phyloP scores from a whole-genome alignment of 2,888 invertebrate genomes.

The Phragmatobia fuliginosa region DNA sequence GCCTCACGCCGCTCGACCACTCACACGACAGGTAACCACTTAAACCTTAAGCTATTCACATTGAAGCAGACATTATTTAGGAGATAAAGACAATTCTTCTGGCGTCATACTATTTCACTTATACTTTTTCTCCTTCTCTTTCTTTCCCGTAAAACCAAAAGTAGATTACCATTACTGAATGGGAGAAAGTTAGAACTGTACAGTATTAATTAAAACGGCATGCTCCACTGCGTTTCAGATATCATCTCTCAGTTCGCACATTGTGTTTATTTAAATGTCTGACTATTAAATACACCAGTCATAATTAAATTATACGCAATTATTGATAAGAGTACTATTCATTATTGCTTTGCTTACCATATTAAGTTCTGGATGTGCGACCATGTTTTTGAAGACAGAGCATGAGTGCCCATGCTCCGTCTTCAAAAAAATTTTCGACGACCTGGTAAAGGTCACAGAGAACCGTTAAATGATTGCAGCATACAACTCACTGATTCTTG shows the following conservation, averaged over 20 bases:
- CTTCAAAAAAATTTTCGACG: too few species aligned
- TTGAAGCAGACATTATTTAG: too few species aligned
- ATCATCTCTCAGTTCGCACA: neutral
- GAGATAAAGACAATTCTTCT: too few species aligned
- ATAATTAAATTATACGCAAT: too few species aligned
- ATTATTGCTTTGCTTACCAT: neutral
- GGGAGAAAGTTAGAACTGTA: neutral
- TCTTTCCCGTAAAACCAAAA: neutral
- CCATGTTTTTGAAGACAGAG: too few species aligned
- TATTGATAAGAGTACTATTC: neutral
- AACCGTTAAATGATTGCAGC: too few species aligned
- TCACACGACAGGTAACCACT: conserved; percentile 71
- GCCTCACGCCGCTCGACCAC: conserved; percentile 79
- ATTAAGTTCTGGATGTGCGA: too few species aligned
- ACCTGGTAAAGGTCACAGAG: too few species aligned
- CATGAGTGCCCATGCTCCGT: too few species aligned
- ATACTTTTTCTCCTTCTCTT: neutral
- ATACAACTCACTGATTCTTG: too few species aligned
- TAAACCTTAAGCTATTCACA: neutral
- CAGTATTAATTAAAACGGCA: conserved; percentile 15
- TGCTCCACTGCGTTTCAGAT: conserved; percentile 8
- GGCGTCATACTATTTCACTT: too few species aligned
- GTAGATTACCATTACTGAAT: neutral
- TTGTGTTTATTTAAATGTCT: conserved; percentile 1
- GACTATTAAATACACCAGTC: neutral